Evolutionary conservation across 2,888 invertebrate genomes (phyloP), one percentile per base, ranked within the genome.

Genomic region (Plebejus anna): DNA sequence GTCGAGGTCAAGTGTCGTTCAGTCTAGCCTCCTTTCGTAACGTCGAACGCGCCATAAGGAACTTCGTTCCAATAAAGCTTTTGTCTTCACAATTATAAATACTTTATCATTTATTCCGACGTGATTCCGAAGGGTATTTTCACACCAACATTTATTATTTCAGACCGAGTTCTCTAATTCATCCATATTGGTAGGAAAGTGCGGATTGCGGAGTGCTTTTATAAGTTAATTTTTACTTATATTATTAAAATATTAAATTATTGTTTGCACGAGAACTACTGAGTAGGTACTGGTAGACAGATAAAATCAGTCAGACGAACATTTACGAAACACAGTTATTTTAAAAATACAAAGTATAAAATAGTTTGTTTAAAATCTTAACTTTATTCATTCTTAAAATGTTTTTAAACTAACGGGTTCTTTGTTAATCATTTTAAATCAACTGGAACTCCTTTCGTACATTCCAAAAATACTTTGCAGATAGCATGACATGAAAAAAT

Each of bases 381-480:
- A 32, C 13, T 28, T 59, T 7, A 59, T 59, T 59, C n/a, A 59
- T n/a, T n/a, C 22, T n/a, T 59, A 6, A 42, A 42, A 42, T n/a
- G 61, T 61, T 22, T 22, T 61, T 22, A 61, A 61, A 61, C 3
- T 7, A 61, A 61, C 13, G 11, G 32, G 5, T 66, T 7, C 13
- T 66, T 32, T 4, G 5, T 36, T 32, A 66, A 32, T 66, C 66
- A 66, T 32, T 66, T 66, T 66, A 13, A 28, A 32, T 66, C 32
- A 32, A 66, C 32, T 66, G 66, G 66, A 32, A 32, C 66, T 32
- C 13, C 66, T 66, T 66, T 66, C 66, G 66, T 32, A 55, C 22
- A 55, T 72, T 55, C 55, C 6, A 55, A 51, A 72, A 73, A 73
- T 73, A 51, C 55, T 32, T 73, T 22, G 16, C 73, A 55, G 55